Base-by-base conservation (phyloP, 2,113 vertebrate species). In the Sorex araneus region DNA sequence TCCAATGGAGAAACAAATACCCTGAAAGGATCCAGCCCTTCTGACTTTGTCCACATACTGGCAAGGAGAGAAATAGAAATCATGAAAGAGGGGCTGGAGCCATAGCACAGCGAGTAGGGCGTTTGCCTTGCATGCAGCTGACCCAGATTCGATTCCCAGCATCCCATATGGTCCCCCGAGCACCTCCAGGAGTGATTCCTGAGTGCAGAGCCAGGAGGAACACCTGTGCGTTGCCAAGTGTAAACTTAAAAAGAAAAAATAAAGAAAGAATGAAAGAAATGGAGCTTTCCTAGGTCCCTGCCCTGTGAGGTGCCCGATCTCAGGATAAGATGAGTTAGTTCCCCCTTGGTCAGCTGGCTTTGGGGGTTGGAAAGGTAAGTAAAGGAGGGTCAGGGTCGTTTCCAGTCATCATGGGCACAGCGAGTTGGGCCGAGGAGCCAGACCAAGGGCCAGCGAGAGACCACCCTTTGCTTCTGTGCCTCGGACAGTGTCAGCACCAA, bases 401-500 rank as follows among this genome's bases (percentile, higher is more conserved):
- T 81, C 43, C 36, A 28, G 27, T 77, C 60, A 11, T 64, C n/a
- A 0, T 32, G 36, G 13, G 74, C 70, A 21, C 60, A n/a, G 76
- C 76, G 5, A 30, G 25, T 9, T 21, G 3, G 18, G 1, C 27
- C 8, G 19, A 23, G 19, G 21, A 60, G 57, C 57, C 57, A 21
- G 57, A 60, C 32, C 69, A 18, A 21, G 0, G 6, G 15, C 69
- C 32, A 36, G 15, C 7, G 32, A 19, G 32, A 34, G 19, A 23
- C 57, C 57, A 60, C 23, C n/a, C 32, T 67, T 18, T 92, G 16
- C 70, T 97, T 76, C 32, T 90, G 30, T 94, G 28, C 66, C 66
- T 87, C 95, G 87, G 43, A 66, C 91, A 98, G 98, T 94, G 90
- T 97, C 82, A 80, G 92, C 90, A 81, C 94, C 96, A 97, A 97